Base-by-base conservation (phyloP, 1,140 invertebrate genomes). In the Magallana ariakensis region DNA sequence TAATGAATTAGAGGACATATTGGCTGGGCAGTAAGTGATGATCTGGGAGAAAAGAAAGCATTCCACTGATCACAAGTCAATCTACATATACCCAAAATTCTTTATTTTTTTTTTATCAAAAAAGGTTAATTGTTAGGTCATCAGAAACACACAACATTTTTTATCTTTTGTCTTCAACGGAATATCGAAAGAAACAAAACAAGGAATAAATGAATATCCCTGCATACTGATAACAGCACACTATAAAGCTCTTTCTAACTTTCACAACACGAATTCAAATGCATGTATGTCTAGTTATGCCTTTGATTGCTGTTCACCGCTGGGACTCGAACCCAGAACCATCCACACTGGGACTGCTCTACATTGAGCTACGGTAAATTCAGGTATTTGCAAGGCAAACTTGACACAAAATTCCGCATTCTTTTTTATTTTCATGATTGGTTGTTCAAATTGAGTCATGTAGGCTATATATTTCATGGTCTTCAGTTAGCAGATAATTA, bases 251-350 rank as follows among this genome's bases (percentile, higher is more conserved):
- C 33, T 46, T 46, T 46, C 33, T 46, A 33, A 75, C 22, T 46
- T 22, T 75, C 66, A 75, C 22, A 26, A 19, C 10, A 11, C 11
- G 33, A 9, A 46, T 13, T 26, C 13, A 46, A 46, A 46, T 46
- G 33, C 33, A 46, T 46, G 13, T 13, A 2, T 46, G 10, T 19
- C 66, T 26, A 75, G 66, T 75, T 75, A 75, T 75, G 66, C 22
- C 66, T 75, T 22, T 11, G 19, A 11, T 11, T 70, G 11, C 22
- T 75, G 22, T 75, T 75, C 66, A 75, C 66, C 66, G 66, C 66
- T 75, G 22, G 66, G 66, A 75, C 22, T 75, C 11, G 66, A 75
- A 75, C 66, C 66, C 66, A 75, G 66, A 75, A 75, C 66, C 66
- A 75, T 75, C 66, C 66, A 10, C 66, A 13, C 0, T 10, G 22